Evolutionary conservation across 2,797 vertebrate genomes (phyloP).

Genomic region (Anguilla megastoma): DNA sequence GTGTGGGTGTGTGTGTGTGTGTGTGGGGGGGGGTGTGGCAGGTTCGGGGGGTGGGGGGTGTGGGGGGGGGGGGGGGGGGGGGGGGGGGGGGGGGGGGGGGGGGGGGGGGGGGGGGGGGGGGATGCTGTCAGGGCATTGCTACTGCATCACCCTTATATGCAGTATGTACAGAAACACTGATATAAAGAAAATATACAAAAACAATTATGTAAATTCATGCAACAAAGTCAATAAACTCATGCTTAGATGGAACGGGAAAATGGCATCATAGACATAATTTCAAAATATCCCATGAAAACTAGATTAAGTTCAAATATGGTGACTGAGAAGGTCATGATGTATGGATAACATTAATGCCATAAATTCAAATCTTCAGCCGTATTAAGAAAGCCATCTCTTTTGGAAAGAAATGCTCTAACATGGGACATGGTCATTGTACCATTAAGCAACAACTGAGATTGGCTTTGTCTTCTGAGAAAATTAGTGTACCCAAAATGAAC

Average conservation of each 20-base stretch:
- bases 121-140: background rate
- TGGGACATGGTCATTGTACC: background rate
- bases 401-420: background rate
- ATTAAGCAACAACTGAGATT: background rate
- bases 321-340: background rate
- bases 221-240: background rate
- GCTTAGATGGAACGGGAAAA: background rate
- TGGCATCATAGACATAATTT: background rate
- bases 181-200: background rate
- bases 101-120: too few relatives aligned
- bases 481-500: background rate
- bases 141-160: background rate
- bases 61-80: too few relatives aligned
- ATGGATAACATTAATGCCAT: background rate
- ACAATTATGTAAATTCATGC: background rate
- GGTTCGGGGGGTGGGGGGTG: too few relatives aligned
- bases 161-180: background rate
- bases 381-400: background rate
- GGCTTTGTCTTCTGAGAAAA: background rate
- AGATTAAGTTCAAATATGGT: background rate
- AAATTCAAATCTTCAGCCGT: background rate
- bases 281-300: background rate
- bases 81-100: too few relatives aligned
- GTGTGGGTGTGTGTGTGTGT: too few relatives aligned
- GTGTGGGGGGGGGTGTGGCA: too few relatives aligned